Percentiles rank a stretch among this genome's conserved stretches.
phyloP scores from a whole-genome alignment of 30 jellyfish, hydroid and myxozoan genomes.

The Euphysa ruthae region DNA sequence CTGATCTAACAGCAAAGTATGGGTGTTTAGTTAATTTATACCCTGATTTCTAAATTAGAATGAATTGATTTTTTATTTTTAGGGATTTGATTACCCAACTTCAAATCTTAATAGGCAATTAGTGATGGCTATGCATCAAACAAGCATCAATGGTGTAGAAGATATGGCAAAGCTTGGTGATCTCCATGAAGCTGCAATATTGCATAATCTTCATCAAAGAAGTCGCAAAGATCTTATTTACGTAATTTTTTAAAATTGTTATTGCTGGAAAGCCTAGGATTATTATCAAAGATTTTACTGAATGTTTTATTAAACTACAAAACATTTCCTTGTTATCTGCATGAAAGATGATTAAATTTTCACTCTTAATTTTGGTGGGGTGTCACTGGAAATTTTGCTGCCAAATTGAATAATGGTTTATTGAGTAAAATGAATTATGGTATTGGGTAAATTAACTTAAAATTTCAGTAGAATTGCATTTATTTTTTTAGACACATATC shows the following conservation, averaged over 20 bases:
- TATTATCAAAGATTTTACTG: neutral
- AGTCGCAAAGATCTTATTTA: constrained; percentile 46
- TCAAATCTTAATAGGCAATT: constrained; percentile 48
- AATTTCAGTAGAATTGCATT: neutral
- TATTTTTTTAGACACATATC: constrained; percentile 64
- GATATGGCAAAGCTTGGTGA: constrained; percentile 98
- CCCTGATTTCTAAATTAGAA: no score
- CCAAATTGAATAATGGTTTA: no score
- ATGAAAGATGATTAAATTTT: no score
- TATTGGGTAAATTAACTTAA: no score
- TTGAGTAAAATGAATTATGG: no score
- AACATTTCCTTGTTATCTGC: no score
- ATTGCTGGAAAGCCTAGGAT: neutral
- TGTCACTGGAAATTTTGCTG: no score
- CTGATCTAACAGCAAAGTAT: neutral
- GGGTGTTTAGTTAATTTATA: neutral
- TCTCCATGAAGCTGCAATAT: constrained; percentile 91
- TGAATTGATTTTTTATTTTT: neutral
- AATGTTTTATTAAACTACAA: neutral
- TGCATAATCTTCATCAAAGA: constrained; percentile 67
- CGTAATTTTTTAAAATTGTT: constrained; percentile 30
- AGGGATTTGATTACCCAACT: constrained; percentile 41
- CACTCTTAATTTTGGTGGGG: no score
- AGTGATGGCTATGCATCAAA: constrained; percentile 78
- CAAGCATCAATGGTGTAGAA: constrained; percentile 89